Conservation (phyloP, 2,113 vertebrate species). For the Nothobranchius kuhntae region DNA sequence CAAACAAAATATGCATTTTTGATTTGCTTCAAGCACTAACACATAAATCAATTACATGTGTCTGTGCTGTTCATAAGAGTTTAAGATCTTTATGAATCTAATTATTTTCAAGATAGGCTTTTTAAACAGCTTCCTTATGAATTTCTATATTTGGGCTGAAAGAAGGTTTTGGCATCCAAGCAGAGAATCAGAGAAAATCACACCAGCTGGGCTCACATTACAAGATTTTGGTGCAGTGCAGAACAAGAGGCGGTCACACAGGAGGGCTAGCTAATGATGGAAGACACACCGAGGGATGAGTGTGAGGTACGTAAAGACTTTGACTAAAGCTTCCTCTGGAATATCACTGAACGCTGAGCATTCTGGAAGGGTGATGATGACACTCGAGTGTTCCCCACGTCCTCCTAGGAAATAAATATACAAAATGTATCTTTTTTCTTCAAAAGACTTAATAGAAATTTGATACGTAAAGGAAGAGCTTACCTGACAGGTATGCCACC, state of each 20-base stretch:
- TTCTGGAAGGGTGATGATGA: conserved; percentile 95
- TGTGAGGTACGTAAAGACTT: conserved; percentile 90
- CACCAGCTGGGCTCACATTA: conserved; percentile 50
- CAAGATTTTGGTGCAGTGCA: conserved; percentile 80
- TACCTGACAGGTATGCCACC: conserved; percentile 94
- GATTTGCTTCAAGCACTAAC: not conserved
- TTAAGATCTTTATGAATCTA: no score
- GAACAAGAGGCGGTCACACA: conserved; percentile 31
- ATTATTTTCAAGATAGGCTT: no score
- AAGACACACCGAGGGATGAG: conserved; percentile 85
- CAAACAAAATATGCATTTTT: conserved; percentile 21
- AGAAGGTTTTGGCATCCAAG: conserved; percentile 24
- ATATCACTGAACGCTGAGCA: conserved; percentile 88
- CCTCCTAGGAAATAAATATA: conserved; percentile 78
- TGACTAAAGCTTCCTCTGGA: conserved; percentile 85
- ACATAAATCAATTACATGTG: no score
- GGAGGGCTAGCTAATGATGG: conserved; percentile 13
- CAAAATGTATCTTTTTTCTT: not conserved
- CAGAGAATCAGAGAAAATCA: conserved; percentile 23
- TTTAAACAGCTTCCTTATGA: no score
- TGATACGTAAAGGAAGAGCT: conserved; percentile 41
- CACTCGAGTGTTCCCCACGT: conserved; percentile 88
- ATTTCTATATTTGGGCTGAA: not conserved
- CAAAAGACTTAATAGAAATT: not conserved
- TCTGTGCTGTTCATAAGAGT: no score